Evolutionary conservation across 1,140 invertebrate species (phyloP), one percentile per base, ranked within the genome.

Genomic region (Megalonaias nervosa): DNA sequence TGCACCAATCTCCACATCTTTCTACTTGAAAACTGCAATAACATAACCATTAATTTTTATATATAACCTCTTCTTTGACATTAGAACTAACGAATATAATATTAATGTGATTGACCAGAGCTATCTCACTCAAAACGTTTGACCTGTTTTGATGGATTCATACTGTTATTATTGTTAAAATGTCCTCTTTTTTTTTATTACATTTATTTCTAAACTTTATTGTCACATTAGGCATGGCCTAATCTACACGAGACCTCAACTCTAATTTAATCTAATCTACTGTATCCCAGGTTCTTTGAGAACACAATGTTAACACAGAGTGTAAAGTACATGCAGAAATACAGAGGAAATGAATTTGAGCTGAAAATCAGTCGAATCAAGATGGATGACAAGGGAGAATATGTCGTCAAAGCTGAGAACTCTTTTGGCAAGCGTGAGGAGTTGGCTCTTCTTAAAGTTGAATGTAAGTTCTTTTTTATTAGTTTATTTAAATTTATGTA

Each of bases 291-390:
- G 88, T 81, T 81, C 71, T 86, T 84, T 75, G 82, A 87, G 66
- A 82, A 85, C 56, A 68, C 75, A n/a, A 67, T 83, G 86, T 92
- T 99, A n/a, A 93, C 95, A 71, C 98, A 99, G 91, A 98, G 97
- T 82, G 97, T 99, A 38, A 99, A 99, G 91, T 98, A 97, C 91
- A 99, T 99, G 98, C 99, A 99, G 92, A 94, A 98, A 81, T 99
- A 99, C 88, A 92, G 94, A 56, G 97, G 96, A 59, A 97, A 98
- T 81, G 97, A 99, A 89, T 99, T 98, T 89, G 97, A 97, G 85
- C 98, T 99, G 88, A 95, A 98, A 65, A 99, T 99, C 79, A 99
- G 99, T 90, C 94, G 98, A 83, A 95, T 96, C 14, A 99, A 97
- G 90, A 90, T 97, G 74, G 98, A 99, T 87, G 98, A 99, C 90